Evolutionary conservation across 2,797 vertebrate species (phyloP).

Genomic region (Hippopotamyrus pictus): DNA sequence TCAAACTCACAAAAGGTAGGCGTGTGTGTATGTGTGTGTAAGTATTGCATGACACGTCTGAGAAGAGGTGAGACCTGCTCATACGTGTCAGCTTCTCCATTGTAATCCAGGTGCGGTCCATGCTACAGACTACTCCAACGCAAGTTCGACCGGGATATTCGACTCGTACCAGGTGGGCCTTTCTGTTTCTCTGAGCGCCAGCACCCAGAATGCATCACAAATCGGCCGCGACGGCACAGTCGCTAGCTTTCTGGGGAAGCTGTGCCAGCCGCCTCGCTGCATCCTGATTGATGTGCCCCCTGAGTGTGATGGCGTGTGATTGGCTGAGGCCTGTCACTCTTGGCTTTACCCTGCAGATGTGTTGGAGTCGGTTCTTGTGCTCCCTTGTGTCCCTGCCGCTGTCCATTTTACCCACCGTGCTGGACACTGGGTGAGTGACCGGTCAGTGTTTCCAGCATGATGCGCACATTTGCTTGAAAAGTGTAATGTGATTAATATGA

Average conservation of each 20-base stretch:
- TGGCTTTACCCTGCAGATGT: conserved; percentile 67
- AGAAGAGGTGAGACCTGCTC: neutral
- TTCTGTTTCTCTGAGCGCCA: neutral
- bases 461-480: neutral
- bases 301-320: neutral
- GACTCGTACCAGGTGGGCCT: conserved; percentile 78
- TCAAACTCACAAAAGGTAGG: conserved; percentile 85
- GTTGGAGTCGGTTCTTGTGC: conserved; percentile 76
- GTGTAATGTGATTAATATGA: neutral
- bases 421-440: conserved; percentile 77
- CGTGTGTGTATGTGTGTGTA: neutral
- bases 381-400: conserved; percentile 76
- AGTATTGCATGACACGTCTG: neutral
- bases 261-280: neutral
- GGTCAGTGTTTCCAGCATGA: neutral
- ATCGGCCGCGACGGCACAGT: neutral
- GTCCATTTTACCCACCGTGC: conserved; percentile 79
- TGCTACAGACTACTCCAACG: conserved; percentile 91
- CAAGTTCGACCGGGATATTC: conserved; percentile 85
- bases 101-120: conserved; percentile 68
- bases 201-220: neutral
- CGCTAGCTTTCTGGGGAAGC: neutral
- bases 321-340: neutral
- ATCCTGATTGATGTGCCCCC: neutral
- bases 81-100: neutral